Base-by-base conservation (phyloP, 2,797 vertebrate species). In the Chrysocyon brachyurus region DNA sequence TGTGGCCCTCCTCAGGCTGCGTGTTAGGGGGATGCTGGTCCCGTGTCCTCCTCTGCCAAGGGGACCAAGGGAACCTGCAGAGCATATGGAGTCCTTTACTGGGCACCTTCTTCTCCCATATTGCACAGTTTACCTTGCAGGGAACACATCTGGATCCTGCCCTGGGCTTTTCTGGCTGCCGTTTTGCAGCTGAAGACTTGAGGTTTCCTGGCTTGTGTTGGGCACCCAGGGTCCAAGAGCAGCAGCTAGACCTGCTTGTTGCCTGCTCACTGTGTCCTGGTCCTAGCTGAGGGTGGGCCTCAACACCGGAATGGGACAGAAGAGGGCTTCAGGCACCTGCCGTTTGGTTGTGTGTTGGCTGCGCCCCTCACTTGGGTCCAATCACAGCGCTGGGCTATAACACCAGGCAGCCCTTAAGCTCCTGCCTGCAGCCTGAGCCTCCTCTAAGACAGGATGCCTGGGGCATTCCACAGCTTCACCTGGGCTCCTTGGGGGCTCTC, bases 381-480 rank as follows among this genome's bases (percentile, higher is more conserved):
- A 0, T 21, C 81, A n/a, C 46, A 28, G n/a, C 0, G 1, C 46
- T 46, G 54, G 12, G 9, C 64, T 28, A 85, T 1, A 46, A 21
- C 2, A 4, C 15, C 8, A 63, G 24, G 28, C 22, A 0, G 1
- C 17, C 14, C 10, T 17, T 31, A 4, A 9, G 3, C 22, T n/a
- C 49, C 64, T 0, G 1, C 61, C 57, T 12, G n/a, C 19, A 26
- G 19, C 56, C n/a, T 26, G 15, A 1, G 15, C 36, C 16, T 52
- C 49, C 22, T 19, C 22, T 28, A 12, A 72, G 49, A 64, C 4
- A 15, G 7, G 22, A 14, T 24, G 4, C 21, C n/a, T 2, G 66
- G 66, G 17, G n/a, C 4, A 2, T 19, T 19, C 16, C 17, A 19
- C 17, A 10, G 31, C n/a, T 66, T 66, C 7, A 31, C 15, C 64